Evolutionary conservation across 2,797 vertebrate genomes (phyloP).

Genomic region (Micromesistius poutassou): DNA sequence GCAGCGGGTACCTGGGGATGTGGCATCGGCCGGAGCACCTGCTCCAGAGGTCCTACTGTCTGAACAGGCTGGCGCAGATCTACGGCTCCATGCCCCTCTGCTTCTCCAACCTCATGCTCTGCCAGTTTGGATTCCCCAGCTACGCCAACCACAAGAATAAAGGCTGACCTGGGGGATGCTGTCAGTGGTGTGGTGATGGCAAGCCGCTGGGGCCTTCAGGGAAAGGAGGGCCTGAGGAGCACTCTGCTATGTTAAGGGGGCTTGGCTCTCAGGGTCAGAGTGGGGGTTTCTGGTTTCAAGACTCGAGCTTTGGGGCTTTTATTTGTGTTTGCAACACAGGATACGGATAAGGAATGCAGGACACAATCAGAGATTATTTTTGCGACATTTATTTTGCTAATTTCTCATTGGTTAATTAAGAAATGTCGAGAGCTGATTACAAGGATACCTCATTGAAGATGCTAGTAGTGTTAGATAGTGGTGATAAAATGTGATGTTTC

Average conservation of each 20-base stretch:
- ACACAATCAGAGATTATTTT: not conserved
- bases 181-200: not conserved
- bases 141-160: constrained; percentile 90
- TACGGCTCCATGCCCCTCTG: constrained; percentile 86
- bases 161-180: constrained; percentile 62
- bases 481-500: too few relatives aligned
- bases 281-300: too few relatives aligned
- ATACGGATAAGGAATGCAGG: not conserved
- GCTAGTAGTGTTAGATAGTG: too few relatives aligned
- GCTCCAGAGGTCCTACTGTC: constrained; percentile 89
- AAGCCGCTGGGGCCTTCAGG: not conserved
- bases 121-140: constrained; percentile 92
- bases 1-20: constrained; percentile 88
- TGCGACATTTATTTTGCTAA: not conserved
- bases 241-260: not conserved
- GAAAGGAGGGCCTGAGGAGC: not conserved
- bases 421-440: too few relatives aligned
- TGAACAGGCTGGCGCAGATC: constrained; percentile 85
- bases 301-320: not conserved
- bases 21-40: constrained; percentile 92
- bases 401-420: not conserved
- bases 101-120: constrained; percentile 92
- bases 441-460: not conserved
- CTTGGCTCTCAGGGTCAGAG: not conserved
- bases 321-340: not conserved